Base-by-base conservation (phyloP, 1,140 invertebrate genomes). In the Bombus haemorrhoidalis region DNA sequence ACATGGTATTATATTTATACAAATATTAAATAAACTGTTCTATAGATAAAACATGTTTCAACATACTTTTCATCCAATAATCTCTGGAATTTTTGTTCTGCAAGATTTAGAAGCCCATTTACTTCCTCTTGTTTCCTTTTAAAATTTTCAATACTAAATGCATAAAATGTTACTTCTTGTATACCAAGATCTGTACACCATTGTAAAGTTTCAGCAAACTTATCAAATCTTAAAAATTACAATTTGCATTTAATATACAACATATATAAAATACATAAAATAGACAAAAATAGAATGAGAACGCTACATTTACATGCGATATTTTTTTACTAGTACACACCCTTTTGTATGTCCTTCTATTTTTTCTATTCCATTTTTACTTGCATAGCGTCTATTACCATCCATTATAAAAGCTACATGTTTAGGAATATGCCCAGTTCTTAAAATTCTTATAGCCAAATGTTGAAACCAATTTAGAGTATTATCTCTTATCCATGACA, bases 111-210 rank as follows among this genome's bases (percentile, higher is more conserved):
- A 4, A 99, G 95, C 37, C 96, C 97, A 90, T 98, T 96, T 1
- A 99, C 99, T 96, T 99, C 99, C 86, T 99, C 97, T 93, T 97
- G 94, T 76, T 96, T 97, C 82, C 99, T 96, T 95, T 99, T 99
- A 92, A 99, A 99, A 95, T 99, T 99, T 96, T 99, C 99, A 94
- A 99, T 99, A 94, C 99, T 99, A 92, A 99, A 99, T 53, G 99
- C 99, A 96, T 99, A 99, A 18, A 99, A 98, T 15, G 99, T 99
- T 0, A 99, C 98, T 96, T 99, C 99, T 57, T 95, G 94, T 86
- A 97, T 96, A 37, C 97, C 97, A 78, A 97, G 94, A 91, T 97
- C 97, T 79, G 97, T 92, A 92, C 97, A 97, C 96, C 96, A 96
- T 92, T 98, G 97, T 64, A 99, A 95, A n/a, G 98, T 98, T 96